phyloP scores from a whole-genome alignment of 2,797 vertebrate genomes.

The Antennarius maculatus region DNA sequence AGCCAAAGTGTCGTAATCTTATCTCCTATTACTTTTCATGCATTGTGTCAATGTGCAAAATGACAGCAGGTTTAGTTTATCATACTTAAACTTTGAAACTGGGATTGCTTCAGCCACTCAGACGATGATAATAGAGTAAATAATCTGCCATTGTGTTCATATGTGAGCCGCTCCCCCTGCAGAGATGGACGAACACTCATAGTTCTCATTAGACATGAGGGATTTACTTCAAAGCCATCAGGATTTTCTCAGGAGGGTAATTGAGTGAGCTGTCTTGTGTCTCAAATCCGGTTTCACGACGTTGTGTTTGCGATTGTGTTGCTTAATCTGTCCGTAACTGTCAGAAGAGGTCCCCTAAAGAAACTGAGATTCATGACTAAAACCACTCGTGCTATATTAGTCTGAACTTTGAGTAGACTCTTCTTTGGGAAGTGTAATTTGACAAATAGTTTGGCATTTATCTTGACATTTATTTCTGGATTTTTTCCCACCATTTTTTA shows the following conservation, averaged over 20 bases:
- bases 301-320: slow-evolving; percentile 18
- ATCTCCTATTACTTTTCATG: not conserved
- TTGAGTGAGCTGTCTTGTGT: slow-evolving; percentile 57
- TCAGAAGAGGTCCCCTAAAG: slow-evolving; percentile 35
- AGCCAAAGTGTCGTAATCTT: not conserved
- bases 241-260: slow-evolving; percentile 64
- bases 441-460: too few species aligned
- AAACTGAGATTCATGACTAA: slow-evolving; percentile 13
- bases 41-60: too few species aligned
- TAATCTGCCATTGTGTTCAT: slow-evolving; percentile 53
- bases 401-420: slow-evolving; percentile 9
- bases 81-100: not conserved
- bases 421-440: not conserved
- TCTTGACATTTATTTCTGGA: too few species aligned
- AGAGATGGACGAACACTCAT: slow-evolving; percentile 46
- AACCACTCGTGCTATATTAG: slow-evolving; percentile 2
- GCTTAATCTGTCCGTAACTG: slow-evolving; percentile 60
- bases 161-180: slow-evolving; percentile 36
- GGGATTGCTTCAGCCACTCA: not conserved
- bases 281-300: slow-evolving; percentile 43
- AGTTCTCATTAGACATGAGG: slow-evolving; percentile 52
- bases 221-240: slow-evolving; percentile 59
- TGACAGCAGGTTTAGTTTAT: not conserved
- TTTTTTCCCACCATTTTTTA: too few species aligned
- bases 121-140: slow-evolving; percentile 10